These are phyloP conservation scores for Silurus asotus DNA, from an alignment of 2,113 vertebrate genomes.

Conservation along the genomic window DNA sequence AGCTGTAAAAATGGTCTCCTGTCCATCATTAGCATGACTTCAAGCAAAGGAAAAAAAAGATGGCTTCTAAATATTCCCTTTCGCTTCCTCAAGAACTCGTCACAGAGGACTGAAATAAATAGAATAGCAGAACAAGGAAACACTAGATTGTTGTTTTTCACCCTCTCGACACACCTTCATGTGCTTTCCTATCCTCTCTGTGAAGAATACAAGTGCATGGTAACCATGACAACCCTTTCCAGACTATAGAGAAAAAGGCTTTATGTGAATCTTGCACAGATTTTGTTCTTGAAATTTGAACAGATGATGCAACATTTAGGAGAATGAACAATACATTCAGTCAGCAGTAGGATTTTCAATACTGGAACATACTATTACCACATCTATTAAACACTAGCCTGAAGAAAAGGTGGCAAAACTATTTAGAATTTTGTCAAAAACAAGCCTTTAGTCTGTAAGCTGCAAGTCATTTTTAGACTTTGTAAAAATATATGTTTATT, in stretches of 20 bases:
- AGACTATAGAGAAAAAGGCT: conserved; percentile 62
- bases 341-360: background rate
- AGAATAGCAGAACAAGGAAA: conserved; percentile 26
- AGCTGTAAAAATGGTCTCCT: background rate
- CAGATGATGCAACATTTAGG: conserved; percentile 16
- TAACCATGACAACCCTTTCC: conserved; percentile 81
- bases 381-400: background rate
- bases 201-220: conserved; percentile 73
- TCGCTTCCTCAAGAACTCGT: conserved; percentile 27
- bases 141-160: conserved; percentile 45
- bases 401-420: background rate
- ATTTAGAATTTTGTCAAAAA: background rate
- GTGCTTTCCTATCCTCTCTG: conserved; percentile 60
- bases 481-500: too few relatives aligned
- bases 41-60: conserved; percentile 17
- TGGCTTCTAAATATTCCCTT: conserved; percentile 48
- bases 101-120: conserved; percentile 11
- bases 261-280: conserved; percentile 51
- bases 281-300: conserved; percentile 48
- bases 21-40: conserved; percentile 34
- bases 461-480: background rate
- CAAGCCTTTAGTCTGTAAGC: background rate
- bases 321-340: background rate
- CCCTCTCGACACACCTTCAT: conserved; percentile 61
- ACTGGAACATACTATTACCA: background rate